phyloP scores from a whole-genome alignment of 1,140 invertebrate genomes.

The Bombus huntii region DNA sequence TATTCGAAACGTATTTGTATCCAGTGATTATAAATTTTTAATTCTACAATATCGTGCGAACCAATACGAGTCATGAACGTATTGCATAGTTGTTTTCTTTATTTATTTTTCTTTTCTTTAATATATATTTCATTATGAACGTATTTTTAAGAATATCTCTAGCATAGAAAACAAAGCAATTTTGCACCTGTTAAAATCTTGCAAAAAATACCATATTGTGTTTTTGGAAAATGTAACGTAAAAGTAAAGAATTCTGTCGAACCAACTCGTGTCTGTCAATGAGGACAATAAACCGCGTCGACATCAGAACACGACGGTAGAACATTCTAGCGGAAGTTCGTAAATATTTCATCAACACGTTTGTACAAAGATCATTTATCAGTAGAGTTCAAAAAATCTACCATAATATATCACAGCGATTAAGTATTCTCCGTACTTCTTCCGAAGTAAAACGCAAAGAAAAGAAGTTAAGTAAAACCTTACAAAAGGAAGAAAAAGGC shows the following conservation, averaged over 20 bases:
- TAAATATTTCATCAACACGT: slow-evolving; percentile 14
- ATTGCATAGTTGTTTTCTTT: neutral
- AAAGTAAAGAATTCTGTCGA: slow-evolving; percentile 1
- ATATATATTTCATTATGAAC: neutral
- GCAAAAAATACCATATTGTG: slow-evolving; percentile 11
- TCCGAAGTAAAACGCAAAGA: neutral
- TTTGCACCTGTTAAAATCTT: slow-evolving; percentile 46
- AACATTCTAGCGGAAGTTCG: slow-evolving; percentile 3
- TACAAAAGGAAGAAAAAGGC: neutral
- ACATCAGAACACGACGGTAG: neutral
- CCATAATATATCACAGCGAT: neutral
- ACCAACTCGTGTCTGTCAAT: slow-evolving; percentile 34
- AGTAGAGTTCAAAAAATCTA: neutral
- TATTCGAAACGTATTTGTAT: neutral
- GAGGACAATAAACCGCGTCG: slow-evolving; percentile 40
- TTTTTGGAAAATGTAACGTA: neutral
- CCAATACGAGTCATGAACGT: neutral
- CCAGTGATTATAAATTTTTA: slow-evolving; percentile 2
- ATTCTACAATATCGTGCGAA: neutral
- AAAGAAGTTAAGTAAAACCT: neutral
- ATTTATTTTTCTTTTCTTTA: neutral
- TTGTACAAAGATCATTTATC: slow-evolving; percentile 24
- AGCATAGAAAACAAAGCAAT: slow-evolving; percentile 24
- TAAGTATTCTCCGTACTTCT: neutral
- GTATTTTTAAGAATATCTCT: slow-evolving; percentile 17